A percentile compares a stretch with the other conserved stretches of the same genome.
Conservation (phyloP, 64 coral and sea anemone species). For the Actinia equina region DNA sequence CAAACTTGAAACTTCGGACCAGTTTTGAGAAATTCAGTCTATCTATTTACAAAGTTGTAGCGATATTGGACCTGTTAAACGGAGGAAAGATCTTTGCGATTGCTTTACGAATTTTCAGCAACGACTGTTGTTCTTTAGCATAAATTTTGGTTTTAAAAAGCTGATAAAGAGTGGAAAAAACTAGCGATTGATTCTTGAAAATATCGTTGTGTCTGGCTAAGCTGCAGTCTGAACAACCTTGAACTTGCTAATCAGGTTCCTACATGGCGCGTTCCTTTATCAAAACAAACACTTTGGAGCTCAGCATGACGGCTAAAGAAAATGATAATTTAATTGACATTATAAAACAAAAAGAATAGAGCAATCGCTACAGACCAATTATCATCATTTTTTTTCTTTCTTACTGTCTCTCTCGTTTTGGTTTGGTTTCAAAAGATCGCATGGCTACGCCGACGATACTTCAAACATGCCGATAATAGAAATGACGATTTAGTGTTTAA, state of each 20-base stretch:
- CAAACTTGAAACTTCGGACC: too few relatives aligned
- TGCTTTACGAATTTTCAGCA: not conserved
- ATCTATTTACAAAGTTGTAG: too few relatives aligned
- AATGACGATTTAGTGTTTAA: not conserved
- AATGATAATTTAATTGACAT: not conserved
- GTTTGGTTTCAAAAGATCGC: not conserved
- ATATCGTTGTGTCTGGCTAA: not conserved
- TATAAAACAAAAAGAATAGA: not conserved
- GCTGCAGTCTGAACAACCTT: not conserved
- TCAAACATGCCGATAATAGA: not conserved
- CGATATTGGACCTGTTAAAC: too few relatives aligned
- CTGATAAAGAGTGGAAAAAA: not conserved
- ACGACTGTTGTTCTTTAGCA: not conserved
- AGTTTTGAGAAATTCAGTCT: too few relatives aligned
- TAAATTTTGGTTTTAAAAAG: not conserved
- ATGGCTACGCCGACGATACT: not conserved
- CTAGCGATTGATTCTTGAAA: not conserved
- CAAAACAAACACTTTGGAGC: not conserved
- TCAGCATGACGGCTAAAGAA: not conserved
- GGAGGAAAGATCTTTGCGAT: not conserved
- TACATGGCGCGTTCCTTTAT: not conserved
- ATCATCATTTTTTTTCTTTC: not conserved
- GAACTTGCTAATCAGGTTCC: not conserved
- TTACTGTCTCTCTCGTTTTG: not conserved
- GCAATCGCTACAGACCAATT: not conserved